Conservation (phyloP, 1,140 invertebrate genomes). For the Oryctes rhinoceros region DNA sequence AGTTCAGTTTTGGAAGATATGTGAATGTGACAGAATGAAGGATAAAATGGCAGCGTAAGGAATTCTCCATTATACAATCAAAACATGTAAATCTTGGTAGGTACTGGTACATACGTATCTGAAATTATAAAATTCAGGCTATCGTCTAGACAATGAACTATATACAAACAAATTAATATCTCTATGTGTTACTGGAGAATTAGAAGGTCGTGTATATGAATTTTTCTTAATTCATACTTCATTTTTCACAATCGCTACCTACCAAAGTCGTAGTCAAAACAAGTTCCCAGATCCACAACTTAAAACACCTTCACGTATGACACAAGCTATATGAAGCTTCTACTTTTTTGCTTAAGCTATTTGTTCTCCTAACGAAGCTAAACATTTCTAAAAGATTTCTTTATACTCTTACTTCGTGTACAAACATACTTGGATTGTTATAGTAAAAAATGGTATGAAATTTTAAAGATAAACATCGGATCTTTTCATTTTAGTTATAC, state of each 20-base stretch:
- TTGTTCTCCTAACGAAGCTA: slow-evolving; percentile 37
- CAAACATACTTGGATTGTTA: slow-evolving; percentile 39
- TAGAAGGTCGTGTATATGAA: too few species aligned
- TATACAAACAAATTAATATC: too few species aligned
- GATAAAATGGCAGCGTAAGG: neutral
- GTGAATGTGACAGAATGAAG: slow-evolving; percentile 9
- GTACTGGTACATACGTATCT: too few species aligned
- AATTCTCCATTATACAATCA: too few species aligned
- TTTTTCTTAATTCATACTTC: neutral
- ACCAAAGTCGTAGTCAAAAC: neutral
- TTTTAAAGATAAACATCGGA: slow-evolving; percentile 41
- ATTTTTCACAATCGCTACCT: neutral
- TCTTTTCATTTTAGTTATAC: slow-evolving; percentile 13
- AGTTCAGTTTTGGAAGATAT: slow-evolving; percentile 24
- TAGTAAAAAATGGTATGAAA: slow-evolving; percentile 40
- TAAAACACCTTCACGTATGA: slow-evolving; percentile 11
- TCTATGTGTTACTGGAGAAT: too few species aligned
- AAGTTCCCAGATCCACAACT: slow-evolving; percentile 6
- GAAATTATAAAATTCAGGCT: too few species aligned
- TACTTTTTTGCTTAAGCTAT: slow-evolving; percentile 36
- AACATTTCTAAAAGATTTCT: slow-evolving; percentile 39
- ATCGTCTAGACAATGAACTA: too few species aligned
- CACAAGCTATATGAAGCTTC: slow-evolving; percentile 33
- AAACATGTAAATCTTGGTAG: too few species aligned
- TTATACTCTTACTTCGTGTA: slow-evolving; percentile 28